Percentiles rank a stretch among this genome's conserved stretches.
Conservation (phyloP, 2,888 invertebrate species). For the Bombylius discolor region DNA sequence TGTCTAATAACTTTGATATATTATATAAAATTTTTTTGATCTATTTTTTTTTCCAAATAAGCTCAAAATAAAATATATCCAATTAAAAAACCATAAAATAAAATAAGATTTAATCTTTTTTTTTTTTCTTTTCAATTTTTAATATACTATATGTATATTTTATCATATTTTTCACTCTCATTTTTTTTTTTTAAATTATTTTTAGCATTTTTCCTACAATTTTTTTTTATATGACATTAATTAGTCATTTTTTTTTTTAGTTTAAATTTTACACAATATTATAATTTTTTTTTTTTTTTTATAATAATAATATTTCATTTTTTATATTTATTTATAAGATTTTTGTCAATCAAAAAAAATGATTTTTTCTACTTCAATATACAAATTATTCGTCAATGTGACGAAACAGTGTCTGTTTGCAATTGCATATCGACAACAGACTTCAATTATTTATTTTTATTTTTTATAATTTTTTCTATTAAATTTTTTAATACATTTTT, state of each 20-base stretch:
- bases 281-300: background rate
- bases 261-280: background rate
- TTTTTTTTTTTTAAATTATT: too few relatives aligned
- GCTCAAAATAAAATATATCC: too few relatives aligned
- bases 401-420: conserved; percentile 35
- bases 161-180: too few relatives aligned
- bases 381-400: conserved; percentile 38
- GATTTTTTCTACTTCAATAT: conserved; percentile 11
- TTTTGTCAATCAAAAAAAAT: conserved; percentile 12
- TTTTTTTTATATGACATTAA: background rate
- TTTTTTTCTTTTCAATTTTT: too few relatives aligned
- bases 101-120: too few relatives aligned
- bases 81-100: too few relatives aligned
- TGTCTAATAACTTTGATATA: too few relatives aligned
- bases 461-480: conserved; percentile 13
- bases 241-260: conserved; percentile 3
- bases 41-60: too few relatives aligned
- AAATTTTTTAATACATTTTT: conserved; percentile 17
- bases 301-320: conserved; percentile 5
- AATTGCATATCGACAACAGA: conserved; percentile 33
- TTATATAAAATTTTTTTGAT: too few relatives aligned
- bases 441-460: conserved; percentile 17
- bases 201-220: background rate
- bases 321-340: conserved; percentile 1
- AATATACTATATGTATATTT: too few relatives aligned